Conservation (phyloP, 2,797 vertebrate species). For the Siniperca obscura region DNA sequence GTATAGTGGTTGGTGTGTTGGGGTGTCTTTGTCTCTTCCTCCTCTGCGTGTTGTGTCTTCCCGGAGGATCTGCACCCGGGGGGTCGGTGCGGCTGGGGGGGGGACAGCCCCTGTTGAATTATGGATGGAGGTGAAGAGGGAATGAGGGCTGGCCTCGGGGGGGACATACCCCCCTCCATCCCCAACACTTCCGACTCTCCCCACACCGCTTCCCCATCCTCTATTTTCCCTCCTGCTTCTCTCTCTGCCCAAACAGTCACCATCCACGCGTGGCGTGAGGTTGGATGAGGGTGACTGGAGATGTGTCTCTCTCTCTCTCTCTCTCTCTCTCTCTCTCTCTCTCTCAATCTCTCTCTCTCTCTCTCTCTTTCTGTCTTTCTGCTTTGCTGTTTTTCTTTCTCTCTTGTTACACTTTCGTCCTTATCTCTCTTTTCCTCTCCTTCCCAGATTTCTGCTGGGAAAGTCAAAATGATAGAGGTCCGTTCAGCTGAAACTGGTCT, state of each 20-base stretch:
- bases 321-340: constrained; percentile 37
- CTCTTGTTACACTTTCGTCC: constrained; percentile 62
- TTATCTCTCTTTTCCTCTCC: constrained; percentile 53
- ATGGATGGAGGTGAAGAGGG: constrained; percentile 86
- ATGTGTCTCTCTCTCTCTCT: constrained; percentile 50
- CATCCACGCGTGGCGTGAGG: constrained; percentile 78
- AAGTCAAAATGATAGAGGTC: constrained; percentile 68
- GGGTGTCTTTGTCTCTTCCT: constrained; percentile 58
- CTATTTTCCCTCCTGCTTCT: constrained; percentile 29
- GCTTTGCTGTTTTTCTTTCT: constrained; percentile 50
- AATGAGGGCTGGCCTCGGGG: constrained; percentile 76
- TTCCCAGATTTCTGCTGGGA: constrained; percentile 56
- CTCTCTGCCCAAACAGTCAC: constrained; percentile 66
- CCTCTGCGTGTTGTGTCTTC: constrained; percentile 66
- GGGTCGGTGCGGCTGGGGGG: constrained; percentile 48
- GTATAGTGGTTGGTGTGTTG: background rate
- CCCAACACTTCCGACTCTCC: constrained; percentile 47
- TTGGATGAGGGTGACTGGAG: constrained; percentile 78
- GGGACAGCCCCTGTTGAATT: constrained; percentile 81
- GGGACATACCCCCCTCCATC: constrained; percentile 58
- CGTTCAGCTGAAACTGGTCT: constrained; percentile 67
- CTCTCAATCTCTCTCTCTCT: no score
- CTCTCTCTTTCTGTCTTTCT: constrained; percentile 45
- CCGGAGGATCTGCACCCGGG: constrained; percentile 63
- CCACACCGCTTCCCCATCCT: constrained; percentile 35